A percentile compares a stretch with the other conserved stretches of the same genome.
Evolutionary conservation across 2,797 vertebrate genomes (phyloP).

Genomic region (Momotus momota): DNA sequence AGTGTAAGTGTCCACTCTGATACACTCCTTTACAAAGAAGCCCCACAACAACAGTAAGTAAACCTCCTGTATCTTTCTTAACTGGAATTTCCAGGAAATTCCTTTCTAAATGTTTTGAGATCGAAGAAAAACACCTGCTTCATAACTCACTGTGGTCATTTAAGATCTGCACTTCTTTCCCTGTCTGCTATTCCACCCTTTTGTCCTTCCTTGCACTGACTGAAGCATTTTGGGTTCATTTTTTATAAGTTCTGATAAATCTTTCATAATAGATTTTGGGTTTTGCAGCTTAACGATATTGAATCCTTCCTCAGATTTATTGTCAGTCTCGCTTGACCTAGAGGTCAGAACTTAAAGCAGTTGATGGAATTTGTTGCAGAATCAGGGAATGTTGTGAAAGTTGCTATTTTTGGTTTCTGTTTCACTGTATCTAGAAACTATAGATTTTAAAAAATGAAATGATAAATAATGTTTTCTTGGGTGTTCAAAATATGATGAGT

Average conservation of each 20-base stretch:
- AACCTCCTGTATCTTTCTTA: neutral
- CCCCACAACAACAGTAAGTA: neutral
- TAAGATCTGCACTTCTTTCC: neutral
- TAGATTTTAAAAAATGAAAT: neutral
- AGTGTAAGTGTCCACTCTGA: constrained; percentile 14
- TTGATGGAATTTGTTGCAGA: constrained; percentile 39
- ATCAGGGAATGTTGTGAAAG: neutral
- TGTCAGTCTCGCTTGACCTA: constrained; percentile 27
- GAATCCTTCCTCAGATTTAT: constrained; percentile 46
- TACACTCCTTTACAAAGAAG: neutral
- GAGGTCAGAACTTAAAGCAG: neutral
- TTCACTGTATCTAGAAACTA: neutral
- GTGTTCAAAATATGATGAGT: neutral
- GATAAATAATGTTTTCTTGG: neutral
- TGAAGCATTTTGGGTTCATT: constrained; percentile 1
- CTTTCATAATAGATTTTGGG: constrained; percentile 24
- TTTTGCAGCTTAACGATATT: constrained; percentile 16
- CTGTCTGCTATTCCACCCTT: neutral
- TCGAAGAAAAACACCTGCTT: neutral
- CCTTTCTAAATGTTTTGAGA: neutral
- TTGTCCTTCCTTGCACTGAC: neutral
- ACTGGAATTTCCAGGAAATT: neutral
- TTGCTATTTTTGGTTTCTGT: constrained; percentile 29
- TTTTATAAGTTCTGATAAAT: constrained; percentile 2
- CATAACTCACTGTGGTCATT: neutral